Base-by-base conservation (phyloP, 1,140 invertebrate species). In the Eumaeus atala region DNA sequence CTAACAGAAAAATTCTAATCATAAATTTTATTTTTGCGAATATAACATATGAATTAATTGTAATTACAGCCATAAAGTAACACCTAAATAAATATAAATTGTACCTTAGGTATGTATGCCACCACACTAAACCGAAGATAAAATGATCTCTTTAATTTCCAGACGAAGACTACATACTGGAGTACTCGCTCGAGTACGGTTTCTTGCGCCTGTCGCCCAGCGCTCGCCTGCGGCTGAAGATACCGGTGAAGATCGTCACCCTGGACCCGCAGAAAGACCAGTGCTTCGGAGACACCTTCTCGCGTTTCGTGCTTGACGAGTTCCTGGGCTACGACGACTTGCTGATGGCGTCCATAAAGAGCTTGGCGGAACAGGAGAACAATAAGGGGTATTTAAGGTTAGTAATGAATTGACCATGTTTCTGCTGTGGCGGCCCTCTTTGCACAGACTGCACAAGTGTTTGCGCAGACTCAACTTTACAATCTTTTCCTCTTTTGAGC, bases 121-220 rank as follows among this genome's bases (percentile, higher is more conserved):
- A n/a, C n/a, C n/a, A n/a, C 6, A 28, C 21, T 28, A 28, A 3
- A 28, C 2, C 2, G 6, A 28, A 28, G 6, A 28, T 6, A 28
- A 3, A 28, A 28, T 28, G 21, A 28, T 28, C 21, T 6, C 2
- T 49, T 56, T 51, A 54, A 18, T 36, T 93, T 92, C 87, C 91
- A 77, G 95, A 97, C 67, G 96, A 98, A 67, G 95, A 97, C 72
- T 99, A 98, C 77, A 98, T 99, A 36, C 94, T 99, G 4, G 98
- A 99, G 83, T 99, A 99, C 90, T 96, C 97, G 1, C 87, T 99
- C 58, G 97, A 99, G 82, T 98, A 99, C 87, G 98, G 98, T 1
- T 97, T 98, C 77, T 87, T 99, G 36, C 90, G 98, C 3, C 86
- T 99, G 11, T 96, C 95, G 9, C 93, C 96, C 0, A 91, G 91